Base-by-base conservation (phyloP, 2,888 invertebrate species). In the Heliconius sara region DNA sequence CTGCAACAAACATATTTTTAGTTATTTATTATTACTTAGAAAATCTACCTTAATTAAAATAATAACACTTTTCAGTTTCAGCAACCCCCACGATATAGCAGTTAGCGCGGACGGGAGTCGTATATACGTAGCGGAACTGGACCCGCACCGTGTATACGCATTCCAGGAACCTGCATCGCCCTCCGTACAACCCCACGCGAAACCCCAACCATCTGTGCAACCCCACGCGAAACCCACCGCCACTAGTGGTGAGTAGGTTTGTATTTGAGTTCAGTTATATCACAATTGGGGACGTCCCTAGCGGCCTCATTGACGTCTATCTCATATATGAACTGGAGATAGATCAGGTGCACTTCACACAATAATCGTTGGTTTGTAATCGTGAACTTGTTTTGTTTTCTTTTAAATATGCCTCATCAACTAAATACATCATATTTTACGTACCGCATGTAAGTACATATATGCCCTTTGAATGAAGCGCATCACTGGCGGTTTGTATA, bases 31-130 rank as follows among this genome's bases (percentile, higher is more conserved):
- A 1, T 39, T 9, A 39, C 34, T 39, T 16, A 30, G 30, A 30
- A 63, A 16, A 39, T 39, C 9, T 19, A 52, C 19, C 19, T 19
- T 22, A 19, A 19, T 52, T 52, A 52, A 52, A 39, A 16, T n/a
- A 13, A 25, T 63, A 25, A n/a, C n/a, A 34, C 19, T 52, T 3
- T 47, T 52, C n/a, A 78, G 93, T 16, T 96, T 98, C 87, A 89
- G 93, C 78, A 96, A 96, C 88, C 98, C 98, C 0, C 99, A 99
- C 91, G 98, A 98, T 89, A 92, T 99, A 5, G 97, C 97, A n/a
- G 96, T 97, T 1, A 95, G 96, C 1, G 87, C 93, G 0, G 96
- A 97, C 91, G 98, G 97, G 39, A 93, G 93, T 71, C 90, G 91
- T 78, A 90, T 98, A 13, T 98, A 97, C 89, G 97, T 98, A 0